Base-by-base conservation (phyloP, 2,113 vertebrate genomes). In the Isurus oxyrinchus region DNA sequence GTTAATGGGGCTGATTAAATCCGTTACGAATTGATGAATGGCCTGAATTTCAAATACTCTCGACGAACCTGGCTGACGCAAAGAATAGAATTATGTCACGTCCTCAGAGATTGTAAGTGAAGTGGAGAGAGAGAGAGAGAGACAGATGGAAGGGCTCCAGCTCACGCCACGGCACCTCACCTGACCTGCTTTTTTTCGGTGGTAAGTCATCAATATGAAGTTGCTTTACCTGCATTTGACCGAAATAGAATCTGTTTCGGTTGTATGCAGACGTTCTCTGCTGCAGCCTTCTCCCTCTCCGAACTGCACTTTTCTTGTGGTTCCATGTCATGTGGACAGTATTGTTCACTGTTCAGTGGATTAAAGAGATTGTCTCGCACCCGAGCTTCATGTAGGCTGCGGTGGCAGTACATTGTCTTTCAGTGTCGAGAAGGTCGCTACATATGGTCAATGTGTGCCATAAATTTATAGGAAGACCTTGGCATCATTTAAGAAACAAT, bases 41-140 rank as follows among this genome's bases (percentile, higher is more conserved):
- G n/a, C 31, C 88, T 93, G 88, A 61, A 94, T 94, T 94, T 94
- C 90, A 63, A 94, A 94, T 63, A 63, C 59, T 40, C 59, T 66
- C 59, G n/a, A 40, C 19, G 59, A 94, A 66, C 57, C 35, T 63
- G 59, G 90, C 90, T 94, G 90, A 94, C 59, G 90, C 59, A 94
- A 63, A 21, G 35, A 94, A 66, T 63, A 63, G 35, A 94, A 94
- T 40, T 94, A 44, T 94, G 90, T 40, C 90, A 94, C 3, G 90
- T 94, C 90, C 90, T 94, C 59, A 23, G 90, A 94, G 90, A 94
- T 40, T 94, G 59, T 8, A 94, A 94, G 59, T 94, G 90, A 94
- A 94, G 59, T 94, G 90, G 57, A 61, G 90, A 63, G 6, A 31
- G 79, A 84, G 53, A 25, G 86, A 57, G 53, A 87, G 35, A 53